Conservation (phyloP, 2,113 vertebrate species). For the Coracopsis vasa region DNA sequence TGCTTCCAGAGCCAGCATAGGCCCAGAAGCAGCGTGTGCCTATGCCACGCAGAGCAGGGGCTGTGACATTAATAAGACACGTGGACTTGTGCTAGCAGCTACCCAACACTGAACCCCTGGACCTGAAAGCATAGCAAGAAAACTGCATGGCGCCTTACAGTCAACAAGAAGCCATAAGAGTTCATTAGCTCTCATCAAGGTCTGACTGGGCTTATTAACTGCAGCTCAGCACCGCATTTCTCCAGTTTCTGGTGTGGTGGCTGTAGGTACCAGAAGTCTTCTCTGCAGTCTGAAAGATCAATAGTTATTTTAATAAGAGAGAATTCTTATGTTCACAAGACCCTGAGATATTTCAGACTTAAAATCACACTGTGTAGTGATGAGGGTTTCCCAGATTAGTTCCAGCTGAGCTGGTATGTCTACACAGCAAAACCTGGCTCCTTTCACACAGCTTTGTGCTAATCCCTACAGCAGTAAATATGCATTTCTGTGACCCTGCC, state of each 20-base stretch:
- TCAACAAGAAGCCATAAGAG: not conserved
- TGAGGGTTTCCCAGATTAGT: not conserved
- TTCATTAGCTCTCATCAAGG: slow-evolving; percentile 2
- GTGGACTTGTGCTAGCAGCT: not conserved
- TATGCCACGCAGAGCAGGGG: not conserved
- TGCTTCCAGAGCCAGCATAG: not conserved
- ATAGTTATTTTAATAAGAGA: not conserved
- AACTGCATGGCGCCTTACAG: not conserved
- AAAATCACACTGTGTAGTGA: not conserved
- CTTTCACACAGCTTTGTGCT: not conserved
- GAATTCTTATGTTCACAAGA: not conserved
- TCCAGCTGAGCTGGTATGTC: not conserved
- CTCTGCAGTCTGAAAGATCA: not conserved
- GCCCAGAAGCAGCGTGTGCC: not conserved
- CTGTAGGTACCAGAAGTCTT: not conserved
- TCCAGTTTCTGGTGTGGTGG: not conserved
- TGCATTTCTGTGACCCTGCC: not conserved
- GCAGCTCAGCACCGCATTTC: not conserved
- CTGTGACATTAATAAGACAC: not conserved
- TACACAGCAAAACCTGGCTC: not conserved
- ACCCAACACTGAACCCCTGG: not conserved
- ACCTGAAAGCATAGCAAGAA: not conserved
- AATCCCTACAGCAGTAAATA: not conserved
- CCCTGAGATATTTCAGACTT: not conserved
- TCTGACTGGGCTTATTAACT: slow-evolving; percentile 21